Evolutionary conservation across 1,140 invertebrate genomes (phyloP).

Genomic region (Calliopsis andreniformis): DNA sequence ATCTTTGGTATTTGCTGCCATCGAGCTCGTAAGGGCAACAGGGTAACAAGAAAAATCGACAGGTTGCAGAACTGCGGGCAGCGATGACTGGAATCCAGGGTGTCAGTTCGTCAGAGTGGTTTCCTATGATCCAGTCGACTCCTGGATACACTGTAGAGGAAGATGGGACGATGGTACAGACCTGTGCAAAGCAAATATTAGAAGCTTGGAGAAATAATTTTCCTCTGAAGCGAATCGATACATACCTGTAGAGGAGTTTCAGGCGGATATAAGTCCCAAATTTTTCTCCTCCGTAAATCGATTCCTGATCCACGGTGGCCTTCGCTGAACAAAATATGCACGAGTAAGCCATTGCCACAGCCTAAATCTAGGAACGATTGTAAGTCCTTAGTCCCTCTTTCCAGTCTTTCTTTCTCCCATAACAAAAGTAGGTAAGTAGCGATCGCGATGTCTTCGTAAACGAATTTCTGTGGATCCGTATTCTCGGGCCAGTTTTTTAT

Average conservation of each 20-base stretch:
- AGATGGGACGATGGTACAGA: conserved; percentile 87
- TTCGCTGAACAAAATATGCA: conserved; percentile 92
- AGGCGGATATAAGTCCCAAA: conserved; percentile 92
- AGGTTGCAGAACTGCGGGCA: conserved; percentile 85
- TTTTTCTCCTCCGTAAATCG: conserved; percentile 93
- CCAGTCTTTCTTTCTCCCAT: conserved; percentile 84
- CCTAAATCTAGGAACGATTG: conserved; percentile 96
- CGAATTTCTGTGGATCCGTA: conserved; percentile 96
- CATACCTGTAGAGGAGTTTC: conserved; percentile 77
- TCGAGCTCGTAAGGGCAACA: conserved; percentile 97
- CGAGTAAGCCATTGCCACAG: conserved; percentile 98
- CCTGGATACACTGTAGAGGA: conserved; percentile 87
- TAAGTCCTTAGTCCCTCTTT: conserved; percentile 73
- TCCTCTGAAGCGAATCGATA: conserved; percentile 24
- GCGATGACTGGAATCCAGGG: conserved; percentile 98
- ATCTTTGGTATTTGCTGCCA: conserved; percentile 89
- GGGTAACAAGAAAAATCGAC: conserved; percentile 94
- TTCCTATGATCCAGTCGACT: conserved; percentile 98
- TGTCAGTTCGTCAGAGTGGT: conserved; percentile 99
- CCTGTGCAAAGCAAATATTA: conserved; percentile 73
- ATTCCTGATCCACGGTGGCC: conserved; percentile 93
- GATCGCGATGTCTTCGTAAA: conserved; percentile 98
- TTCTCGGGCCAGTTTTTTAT: conserved; percentile 92
- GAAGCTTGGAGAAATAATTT: neutral
- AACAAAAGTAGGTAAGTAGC: conserved; percentile 93